Percentiles rank a stretch among this genome's conserved stretches.
These are phyloP conservation scores for Amniataba percoides DNA, from an alignment of 2,797 vertebrate species.

Conservation along the genomic window DNA sequence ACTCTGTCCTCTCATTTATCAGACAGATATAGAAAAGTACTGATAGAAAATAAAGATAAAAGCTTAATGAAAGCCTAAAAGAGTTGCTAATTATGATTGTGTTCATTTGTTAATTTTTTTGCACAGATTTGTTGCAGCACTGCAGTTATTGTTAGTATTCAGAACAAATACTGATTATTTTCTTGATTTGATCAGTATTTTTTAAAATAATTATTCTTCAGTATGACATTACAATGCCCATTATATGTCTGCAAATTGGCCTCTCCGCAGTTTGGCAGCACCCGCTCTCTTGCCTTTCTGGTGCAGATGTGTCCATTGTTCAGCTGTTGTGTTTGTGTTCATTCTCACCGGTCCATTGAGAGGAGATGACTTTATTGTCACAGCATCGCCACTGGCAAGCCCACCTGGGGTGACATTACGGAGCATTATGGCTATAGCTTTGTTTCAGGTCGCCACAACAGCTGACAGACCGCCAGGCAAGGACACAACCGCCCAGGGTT, in stretches of 20 bases:
- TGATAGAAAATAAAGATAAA: neutral
- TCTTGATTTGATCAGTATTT: conserved; percentile 8
- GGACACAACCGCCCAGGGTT: conserved; percentile 34
- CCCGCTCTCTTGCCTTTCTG: conserved; percentile 21
- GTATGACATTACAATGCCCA: conserved; percentile 17
- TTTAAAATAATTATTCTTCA: neutral
- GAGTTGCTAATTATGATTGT: neutral
- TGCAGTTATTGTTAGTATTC: neutral
- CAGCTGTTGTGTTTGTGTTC: conserved; percentile 44
- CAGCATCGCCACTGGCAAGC: conserved; percentile 49
- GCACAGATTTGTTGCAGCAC: neutral
- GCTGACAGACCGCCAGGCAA: conserved; percentile 50
- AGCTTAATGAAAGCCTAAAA: neutral
- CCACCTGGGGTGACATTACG: conserved; percentile 69
- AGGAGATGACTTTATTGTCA: conserved; percentile 63
- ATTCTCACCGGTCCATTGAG: conserved; percentile 41
- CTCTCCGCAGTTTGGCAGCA: conserved; percentile 46
- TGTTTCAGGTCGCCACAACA: conserved; percentile 54
- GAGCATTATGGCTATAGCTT: conserved; percentile 49
- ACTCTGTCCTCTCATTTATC: neutral
- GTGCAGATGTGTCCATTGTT: conserved; percentile 70
- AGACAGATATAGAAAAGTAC: neutral
- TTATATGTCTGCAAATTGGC: conserved; percentile 41
- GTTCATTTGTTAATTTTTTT: neutral
- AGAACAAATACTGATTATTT: neutral